Evolutionary conservation across 2,797 vertebrate species (phyloP).

Genomic region (Cyprinodon diabolis): DNA sequence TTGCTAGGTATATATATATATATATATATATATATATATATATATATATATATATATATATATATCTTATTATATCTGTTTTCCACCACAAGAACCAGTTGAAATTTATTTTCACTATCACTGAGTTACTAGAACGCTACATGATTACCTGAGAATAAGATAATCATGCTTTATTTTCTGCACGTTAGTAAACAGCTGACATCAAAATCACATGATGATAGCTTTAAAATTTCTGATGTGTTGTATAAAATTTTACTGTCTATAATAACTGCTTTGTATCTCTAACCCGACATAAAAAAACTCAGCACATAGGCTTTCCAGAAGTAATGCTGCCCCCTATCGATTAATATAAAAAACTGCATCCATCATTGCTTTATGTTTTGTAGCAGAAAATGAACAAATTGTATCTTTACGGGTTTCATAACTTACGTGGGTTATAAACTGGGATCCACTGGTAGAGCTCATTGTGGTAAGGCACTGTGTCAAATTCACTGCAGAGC

Average conservation of each 20-base stretch:
- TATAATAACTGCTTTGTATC: constrained; percentile 11
- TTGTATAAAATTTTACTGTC: not conserved
- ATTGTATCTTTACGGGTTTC: constrained; percentile 4
- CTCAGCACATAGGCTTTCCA: constrained; percentile 16
- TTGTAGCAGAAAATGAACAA: not conserved
- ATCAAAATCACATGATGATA: not conserved
- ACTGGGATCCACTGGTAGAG: constrained; percentile 93
- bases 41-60: too few relatives aligned
- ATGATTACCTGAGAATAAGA: not conserved
- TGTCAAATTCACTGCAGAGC: constrained; percentile 98
- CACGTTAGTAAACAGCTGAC: not conserved
- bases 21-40: too few relatives aligned
- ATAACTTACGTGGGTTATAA: constrained; percentile 80
- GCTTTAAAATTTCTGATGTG: not conserved
- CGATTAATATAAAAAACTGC: constrained; percentile 37
- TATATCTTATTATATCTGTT: not conserved
- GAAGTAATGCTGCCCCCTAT: constrained; percentile 61
- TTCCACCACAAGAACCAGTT: not conserved
- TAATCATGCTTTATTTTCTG: not conserved
- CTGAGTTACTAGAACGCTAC: not conserved
- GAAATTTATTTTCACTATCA: not conserved
- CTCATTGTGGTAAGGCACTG: constrained; percentile 91
- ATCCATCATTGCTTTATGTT: not conserved
- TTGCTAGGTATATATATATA: not conserved
- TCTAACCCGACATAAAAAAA: not conserved